phyloP scores from a whole-genome alignment of 2,797 vertebrate genomes.

The Microtus obscurus region DNA sequence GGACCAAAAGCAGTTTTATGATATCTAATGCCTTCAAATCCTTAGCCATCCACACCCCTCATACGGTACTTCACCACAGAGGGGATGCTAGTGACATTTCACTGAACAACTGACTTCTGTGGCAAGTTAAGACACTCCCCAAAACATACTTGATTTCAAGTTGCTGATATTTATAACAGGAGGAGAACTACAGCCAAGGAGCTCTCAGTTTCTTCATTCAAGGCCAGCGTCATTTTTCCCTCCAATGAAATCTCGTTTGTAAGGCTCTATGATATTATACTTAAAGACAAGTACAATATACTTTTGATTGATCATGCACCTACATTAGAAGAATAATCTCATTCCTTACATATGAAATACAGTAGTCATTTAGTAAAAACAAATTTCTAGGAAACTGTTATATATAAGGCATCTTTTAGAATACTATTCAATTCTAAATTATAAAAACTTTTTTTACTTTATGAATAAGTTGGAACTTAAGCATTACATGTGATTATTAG shows the following conservation, averaged over 20 bases:
- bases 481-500: slow-evolving; percentile 73
- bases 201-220: background rate
- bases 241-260: background rate
- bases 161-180: background rate
- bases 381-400: slow-evolving; percentile 66
- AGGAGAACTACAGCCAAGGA: background rate
- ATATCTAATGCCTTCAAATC: background rate
- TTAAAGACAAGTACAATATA: background rate
- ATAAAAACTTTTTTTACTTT: slow-evolving; percentile 74
- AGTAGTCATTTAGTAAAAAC: slow-evolving; percentile 75
- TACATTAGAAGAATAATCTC: slow-evolving; percentile 67
- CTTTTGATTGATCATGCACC: slow-evolving; percentile 7
- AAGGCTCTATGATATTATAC: background rate
- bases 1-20: background rate
- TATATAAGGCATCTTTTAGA: slow-evolving; percentile 62
- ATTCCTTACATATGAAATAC: slow-evolving; percentile 61
- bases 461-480: slow-evolving; percentile 71
- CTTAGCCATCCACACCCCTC: background rate
- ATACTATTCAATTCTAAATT: slow-evolving; percentile 62
- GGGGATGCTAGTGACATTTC: background rate
- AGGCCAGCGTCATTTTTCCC: background rate
- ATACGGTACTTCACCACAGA: background rate
- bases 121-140: background rate
- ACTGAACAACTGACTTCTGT: background rate
- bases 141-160: background rate